These are phyloP conservation scores for Takifugu flavidus DNA, from an alignment of 2,113 vertebrate genomes.

Conservation along the genomic window DNA sequence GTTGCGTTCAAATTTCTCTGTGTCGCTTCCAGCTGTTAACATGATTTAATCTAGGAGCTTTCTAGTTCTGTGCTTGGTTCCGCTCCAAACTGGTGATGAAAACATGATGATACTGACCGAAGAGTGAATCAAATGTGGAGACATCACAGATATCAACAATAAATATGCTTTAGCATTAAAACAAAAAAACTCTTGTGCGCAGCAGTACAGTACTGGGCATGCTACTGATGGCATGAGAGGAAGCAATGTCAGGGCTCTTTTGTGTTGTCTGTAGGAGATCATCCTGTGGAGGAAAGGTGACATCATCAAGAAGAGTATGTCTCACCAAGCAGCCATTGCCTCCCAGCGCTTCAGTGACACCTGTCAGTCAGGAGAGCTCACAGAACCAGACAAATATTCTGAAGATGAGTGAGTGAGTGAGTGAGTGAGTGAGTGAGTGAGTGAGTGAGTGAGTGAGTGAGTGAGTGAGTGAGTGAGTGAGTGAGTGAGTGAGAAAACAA, in stretches of 20 bases:
- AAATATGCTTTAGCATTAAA: no score
- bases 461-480: slow-evolving; percentile 7
- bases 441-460: slow-evolving; percentile 35
- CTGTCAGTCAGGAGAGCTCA: slow-evolving; percentile 67
- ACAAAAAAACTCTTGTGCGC: no score
- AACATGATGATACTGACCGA: no score
- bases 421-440: slow-evolving; percentile 7
- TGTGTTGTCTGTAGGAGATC: slow-evolving; percentile 80
- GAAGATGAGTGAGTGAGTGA: slow-evolving; percentile 45
- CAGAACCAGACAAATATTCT: slow-evolving; percentile 36
- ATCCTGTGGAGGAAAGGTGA: slow-evolving; percentile 95
- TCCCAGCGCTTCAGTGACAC: slow-evolving; percentile 87
- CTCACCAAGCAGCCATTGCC: slow-evolving; percentile 89
- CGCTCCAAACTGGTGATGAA: no score
- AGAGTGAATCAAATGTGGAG: no score
- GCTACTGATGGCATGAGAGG: no score
- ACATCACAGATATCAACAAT: no score
- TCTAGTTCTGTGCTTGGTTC: no score
- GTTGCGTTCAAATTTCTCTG: not conserved
- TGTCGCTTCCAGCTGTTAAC: not conserved
- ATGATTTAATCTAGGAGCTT: not conserved
- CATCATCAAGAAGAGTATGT: slow-evolving; percentile 93
- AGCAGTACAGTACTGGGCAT: no score
- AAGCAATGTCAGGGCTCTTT: not conserved
- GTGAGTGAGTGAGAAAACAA: no score